Conservation (phyloP, 2,888 invertebrate genomes). For the Acrobasis repandana region DNA sequence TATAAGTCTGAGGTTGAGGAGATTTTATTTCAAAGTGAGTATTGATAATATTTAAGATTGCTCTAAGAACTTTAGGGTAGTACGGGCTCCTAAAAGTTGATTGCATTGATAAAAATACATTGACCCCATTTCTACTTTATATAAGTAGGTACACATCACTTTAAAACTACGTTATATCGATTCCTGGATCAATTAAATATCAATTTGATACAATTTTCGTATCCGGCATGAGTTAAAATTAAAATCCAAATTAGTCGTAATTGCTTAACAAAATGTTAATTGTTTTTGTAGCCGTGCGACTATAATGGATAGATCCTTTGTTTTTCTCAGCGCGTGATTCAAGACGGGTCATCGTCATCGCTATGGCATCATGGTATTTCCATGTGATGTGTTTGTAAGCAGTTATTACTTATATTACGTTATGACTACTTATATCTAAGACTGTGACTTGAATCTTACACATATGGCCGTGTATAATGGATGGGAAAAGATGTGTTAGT, state of each 20-base stretch:
- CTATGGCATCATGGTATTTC: conserved; percentile 13
- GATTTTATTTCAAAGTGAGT: too few species aligned
- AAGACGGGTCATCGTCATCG: conserved; percentile 13
- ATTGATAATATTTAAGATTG: too few species aligned
- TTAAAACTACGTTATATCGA: background rate
- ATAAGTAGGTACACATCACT: background rate
- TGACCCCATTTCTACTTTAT: background rate
- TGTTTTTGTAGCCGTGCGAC: conserved; percentile 12
- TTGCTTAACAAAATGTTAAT: conserved; percentile 6
- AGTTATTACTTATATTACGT: background rate
- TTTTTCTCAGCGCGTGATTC: conserved; percentile 17
- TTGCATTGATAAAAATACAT: too few species aligned
- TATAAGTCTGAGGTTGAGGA: too few species aligned
- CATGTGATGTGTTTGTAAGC: background rate
- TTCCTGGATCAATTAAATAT: background rate
- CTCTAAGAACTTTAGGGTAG: too few species aligned
- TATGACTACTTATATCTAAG: background rate
- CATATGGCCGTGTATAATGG: background rate
- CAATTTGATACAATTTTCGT: conserved; percentile 5
- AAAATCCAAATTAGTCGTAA: conserved; percentile 13
- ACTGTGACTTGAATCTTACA: background rate
- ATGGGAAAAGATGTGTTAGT: too few species aligned
- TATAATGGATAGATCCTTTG: background rate
- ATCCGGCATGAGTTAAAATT: conserved; percentile 10
- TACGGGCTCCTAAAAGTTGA: too few species aligned